These are phyloP conservation scores for Plectropomus leopardus DNA, from an alignment of 2,113 vertebrate genomes.

Conservation along the genomic window DNA sequence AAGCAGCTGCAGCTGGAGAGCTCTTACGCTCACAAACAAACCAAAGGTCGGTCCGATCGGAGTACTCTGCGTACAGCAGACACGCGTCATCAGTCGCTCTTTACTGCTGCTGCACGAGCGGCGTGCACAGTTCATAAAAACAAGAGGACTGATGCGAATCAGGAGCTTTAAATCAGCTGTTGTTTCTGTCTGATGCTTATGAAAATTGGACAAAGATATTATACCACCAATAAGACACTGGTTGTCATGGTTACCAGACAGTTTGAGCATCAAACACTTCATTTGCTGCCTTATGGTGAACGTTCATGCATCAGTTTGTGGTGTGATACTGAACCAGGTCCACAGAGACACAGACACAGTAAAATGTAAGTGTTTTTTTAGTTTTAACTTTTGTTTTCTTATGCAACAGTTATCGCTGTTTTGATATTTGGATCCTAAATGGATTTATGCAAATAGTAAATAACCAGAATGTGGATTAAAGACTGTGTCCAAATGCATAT, in stretches of 20 bases:
- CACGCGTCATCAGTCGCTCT: no score
- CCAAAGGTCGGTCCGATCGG: conserved; percentile 64
- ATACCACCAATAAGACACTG: background rate
- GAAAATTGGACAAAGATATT: background rate
- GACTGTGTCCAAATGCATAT: background rate
- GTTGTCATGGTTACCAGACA: background rate
- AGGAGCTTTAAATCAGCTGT: background rate
- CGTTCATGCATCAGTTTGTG: no score
- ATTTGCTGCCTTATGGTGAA: no score
- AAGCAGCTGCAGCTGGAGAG: conserved; percentile 87
- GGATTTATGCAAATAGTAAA: no score
- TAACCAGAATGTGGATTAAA: background rate
- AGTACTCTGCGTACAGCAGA: no score
- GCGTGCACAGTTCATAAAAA: background rate
- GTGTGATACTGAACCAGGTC: no score
- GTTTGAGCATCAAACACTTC: no score
- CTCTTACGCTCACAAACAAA: conserved; percentile 38
- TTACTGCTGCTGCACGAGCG: background rate
- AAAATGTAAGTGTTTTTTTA: no score
- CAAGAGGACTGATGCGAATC: background rate
- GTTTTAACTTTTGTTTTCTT: no score
- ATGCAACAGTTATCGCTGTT: background rate
- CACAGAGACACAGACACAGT: no score
- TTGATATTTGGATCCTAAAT: background rate
- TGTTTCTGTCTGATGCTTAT: background rate